phyloP scores from a whole-genome alignment of 2,113 vertebrate species.

The Odocoileus virginianus region DNA sequence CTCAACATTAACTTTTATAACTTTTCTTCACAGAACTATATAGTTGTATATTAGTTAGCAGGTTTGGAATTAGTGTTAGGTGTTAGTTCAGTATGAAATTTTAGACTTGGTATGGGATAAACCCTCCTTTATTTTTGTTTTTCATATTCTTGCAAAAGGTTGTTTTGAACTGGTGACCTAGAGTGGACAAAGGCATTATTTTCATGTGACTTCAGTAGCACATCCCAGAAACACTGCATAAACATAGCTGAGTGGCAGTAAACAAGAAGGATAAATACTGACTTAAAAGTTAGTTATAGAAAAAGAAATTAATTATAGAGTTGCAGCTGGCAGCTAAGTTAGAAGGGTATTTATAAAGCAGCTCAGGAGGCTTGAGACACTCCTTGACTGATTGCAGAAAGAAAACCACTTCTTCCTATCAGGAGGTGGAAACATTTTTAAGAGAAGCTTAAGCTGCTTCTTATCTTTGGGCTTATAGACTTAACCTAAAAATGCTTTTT shows the following conservation, averaged over 20 bases:
- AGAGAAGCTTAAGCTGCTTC: background rate
- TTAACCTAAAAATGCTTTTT: slow-evolving; percentile 1
- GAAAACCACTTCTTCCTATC: background rate
- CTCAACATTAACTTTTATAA: background rate
- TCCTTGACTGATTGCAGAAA: background rate
- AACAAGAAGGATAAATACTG: background rate
- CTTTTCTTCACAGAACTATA: background rate
- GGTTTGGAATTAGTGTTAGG: background rate
- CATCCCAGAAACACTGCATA: background rate
- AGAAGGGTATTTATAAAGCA: background rate
- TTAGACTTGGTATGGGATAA: background rate
- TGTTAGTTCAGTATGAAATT: background rate
- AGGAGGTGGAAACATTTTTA: background rate
- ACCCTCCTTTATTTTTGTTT: background rate
- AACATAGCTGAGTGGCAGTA: background rate
- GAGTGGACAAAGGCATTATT: background rate
- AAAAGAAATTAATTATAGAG: background rate
- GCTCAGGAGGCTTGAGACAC: background rate
- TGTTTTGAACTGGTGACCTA: background rate
- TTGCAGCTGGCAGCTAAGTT: background rate
- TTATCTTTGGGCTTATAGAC: background rate
- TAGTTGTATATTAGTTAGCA: background rate
- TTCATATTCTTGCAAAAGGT: background rate
- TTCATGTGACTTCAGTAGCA: background rate
- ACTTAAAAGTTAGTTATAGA: slow-evolving; percentile 38